Conservation (phyloP, 2,797 vertebrate species). For the Chiroxiphia lanceolata region DNA sequence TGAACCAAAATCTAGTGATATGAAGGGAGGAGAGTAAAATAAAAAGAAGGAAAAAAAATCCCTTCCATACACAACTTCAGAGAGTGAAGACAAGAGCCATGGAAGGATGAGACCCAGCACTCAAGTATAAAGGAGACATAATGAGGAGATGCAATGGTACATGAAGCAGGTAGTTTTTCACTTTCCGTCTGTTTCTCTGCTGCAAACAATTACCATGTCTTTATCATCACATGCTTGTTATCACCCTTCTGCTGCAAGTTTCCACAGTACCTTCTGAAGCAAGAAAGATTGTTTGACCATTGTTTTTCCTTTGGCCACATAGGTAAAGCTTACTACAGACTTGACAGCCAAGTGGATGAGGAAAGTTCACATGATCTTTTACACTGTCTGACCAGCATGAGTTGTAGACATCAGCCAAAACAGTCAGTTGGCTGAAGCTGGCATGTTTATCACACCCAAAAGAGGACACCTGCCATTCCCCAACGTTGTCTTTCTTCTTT, state of each 20-base stretch:
- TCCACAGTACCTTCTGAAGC: neutral
- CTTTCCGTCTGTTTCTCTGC: neutral
- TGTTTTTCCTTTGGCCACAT: fast-evolving
- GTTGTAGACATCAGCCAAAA: neutral
- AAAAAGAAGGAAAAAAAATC: neutral
- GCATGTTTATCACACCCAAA: neutral
- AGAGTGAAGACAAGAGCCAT: neutral
- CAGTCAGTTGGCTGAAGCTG: neutral
- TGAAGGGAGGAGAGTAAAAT: neutral
- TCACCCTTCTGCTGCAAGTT: neutral
- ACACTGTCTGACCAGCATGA: neutral
- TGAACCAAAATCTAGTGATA: neutral
- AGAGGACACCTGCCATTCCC: neutral
- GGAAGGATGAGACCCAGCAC: neutral
- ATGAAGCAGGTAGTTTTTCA: neutral
- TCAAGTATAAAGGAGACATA: neutral
- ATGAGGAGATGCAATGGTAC: neutral
- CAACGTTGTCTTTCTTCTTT: neutral
- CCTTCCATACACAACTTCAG: neutral
- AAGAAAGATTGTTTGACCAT: neutral
- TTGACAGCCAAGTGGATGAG: neutral
- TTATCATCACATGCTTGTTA: neutral
- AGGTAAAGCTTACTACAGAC: neutral
- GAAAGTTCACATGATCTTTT: neutral
- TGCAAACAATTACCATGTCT: fast-evolving